Base-by-base conservation (phyloP, 2,113 vertebrate species). In the Larimichthys polyactis region DNA sequence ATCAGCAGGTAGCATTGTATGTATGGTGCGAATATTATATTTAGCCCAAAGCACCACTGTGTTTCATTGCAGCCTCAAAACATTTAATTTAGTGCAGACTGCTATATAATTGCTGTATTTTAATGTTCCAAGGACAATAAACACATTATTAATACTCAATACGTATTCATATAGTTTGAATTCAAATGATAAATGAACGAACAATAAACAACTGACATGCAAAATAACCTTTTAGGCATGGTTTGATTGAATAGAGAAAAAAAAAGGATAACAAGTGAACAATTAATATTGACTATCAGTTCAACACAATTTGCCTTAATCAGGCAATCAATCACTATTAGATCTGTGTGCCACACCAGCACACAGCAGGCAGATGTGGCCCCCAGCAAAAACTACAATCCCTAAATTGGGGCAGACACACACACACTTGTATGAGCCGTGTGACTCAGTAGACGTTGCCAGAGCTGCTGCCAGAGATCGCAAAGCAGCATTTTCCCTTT, bases 301-400 rank as follows among this genome's bases (percentile, higher is more conserved):
- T 93, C 84, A 91, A 86, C 88, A 89, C 88, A 88, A 88, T 90
- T 90, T 77, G 68, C 71, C 68, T 85, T 92, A 91, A 92, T 92
- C 89, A 87, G 74, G 76, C 82, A 90, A 93, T 94, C 93, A 90
- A 91, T 93, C 84, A 90, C 82, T 82, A 91, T 93, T 93, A 93
- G 81, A 87, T 89, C 79, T 69, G 83, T 84, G 68, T 78, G 84
- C 76, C 79, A 84, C 83, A 81, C 80, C 57, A 71, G 85, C 64
- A 79, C 73, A 54, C 77, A 91, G 87, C 89, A 92, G 86, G 84
- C 89, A 90, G 87, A 91, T 91, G 87, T 88, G 85, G 78, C 89
- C 87, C 73, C 73, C 63, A 85, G 90, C 83, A 71, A 82, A 89
- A 86, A 78, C 59, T 72, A 82, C 81, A 87, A 83, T 65, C 63